Base-by-base conservation (phyloP, 2,888 invertebrate genomes). In the Arge pagana region DNA sequence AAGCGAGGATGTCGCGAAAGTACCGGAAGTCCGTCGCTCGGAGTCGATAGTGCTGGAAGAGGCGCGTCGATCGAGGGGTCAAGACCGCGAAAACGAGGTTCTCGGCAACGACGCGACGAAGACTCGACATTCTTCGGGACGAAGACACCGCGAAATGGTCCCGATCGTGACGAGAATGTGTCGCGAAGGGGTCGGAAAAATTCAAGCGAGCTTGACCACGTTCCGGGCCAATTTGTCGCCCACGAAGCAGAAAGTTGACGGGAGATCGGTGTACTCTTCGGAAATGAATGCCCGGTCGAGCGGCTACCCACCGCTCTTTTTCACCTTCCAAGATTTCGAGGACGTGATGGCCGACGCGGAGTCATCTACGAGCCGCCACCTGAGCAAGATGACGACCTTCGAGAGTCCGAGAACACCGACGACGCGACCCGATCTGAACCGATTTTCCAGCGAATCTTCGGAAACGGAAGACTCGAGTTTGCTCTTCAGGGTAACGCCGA, bases 401-500 rank as follows among this genome's bases (percentile, higher is more conserved):
- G 31, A 53, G 21, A 13, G n/a, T 11, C 36, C 5, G 13, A 26
- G 10, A 24, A 26, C 23, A 8, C 40, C 35, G 15, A 53, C 4
- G 40, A 48, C 16, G 53, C 58, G 26, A 52, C 39, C 33, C 19
- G 21, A 15, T 6, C 18, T 16, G 31, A 15, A n/a, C 1, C 10
- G 15, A 7, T 30, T 13, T 52, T 57, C 8, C 57, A 61, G 7
- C 52, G 21, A 28, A 16, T 21, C 37, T n/a, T 37, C n/a, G 19
- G 50, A 50, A n/a, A 28, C 39, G 2, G 56, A 55, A 7, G 53
- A 59, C 15, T 59, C 57, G n/a, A 48, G 64, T 28, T 54, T 70
- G 15, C 67, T 61, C 40, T 76, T 76, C 50, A 66, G 70, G 3
- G 67, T 76, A 1, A 72, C 72, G 3, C 74, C 74, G 3, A 73